These are phyloP conservation scores for Oreochromis spilurus DNA, from an alignment of 2,113 vertebrate species.

Conservation along the genomic window DNA sequence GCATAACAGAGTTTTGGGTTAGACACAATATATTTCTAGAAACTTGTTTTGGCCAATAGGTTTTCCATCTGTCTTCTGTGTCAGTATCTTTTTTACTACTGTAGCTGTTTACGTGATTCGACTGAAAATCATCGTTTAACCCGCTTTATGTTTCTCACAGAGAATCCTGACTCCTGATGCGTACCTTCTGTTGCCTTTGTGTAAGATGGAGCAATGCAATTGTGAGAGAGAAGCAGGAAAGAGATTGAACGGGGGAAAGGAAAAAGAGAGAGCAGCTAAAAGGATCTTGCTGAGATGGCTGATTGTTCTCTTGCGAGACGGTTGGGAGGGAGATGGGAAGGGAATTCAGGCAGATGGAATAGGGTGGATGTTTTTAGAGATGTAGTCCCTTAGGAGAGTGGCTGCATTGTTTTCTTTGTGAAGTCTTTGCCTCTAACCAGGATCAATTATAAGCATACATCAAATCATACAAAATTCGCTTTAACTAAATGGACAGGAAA, in stretches of 20 bases:
- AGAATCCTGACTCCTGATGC: neutral
- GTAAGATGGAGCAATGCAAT: neutral
- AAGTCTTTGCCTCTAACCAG: neutral
- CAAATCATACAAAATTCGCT: neutral
- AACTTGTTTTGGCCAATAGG: neutral
- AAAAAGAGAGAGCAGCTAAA: neutral
- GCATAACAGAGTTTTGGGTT: neutral
- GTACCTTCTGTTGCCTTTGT: neutral
- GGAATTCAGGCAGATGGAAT: constrained; percentile 43
- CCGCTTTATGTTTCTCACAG: neutral
- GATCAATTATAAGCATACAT: neutral
- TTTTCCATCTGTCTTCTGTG: neutral
- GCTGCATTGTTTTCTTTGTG: constrained; percentile 24
- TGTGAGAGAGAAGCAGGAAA: neutral
- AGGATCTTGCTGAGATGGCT: constrained; percentile 23
- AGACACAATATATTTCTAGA: neutral
- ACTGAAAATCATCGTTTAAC: neutral
- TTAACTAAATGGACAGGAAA: constrained; percentile 2
- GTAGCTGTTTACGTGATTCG: neutral
- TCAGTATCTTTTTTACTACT: accelerated
- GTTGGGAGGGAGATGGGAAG: constrained; percentile 3
- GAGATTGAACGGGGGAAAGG: neutral
- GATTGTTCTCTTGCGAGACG: constrained; percentile 48
- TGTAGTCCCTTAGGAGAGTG: neutral
- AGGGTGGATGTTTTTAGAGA: constrained; percentile 8